Base-by-base conservation (phyloP, 2,113 vertebrate genomes). In the Crotalus tigris region DNA sequence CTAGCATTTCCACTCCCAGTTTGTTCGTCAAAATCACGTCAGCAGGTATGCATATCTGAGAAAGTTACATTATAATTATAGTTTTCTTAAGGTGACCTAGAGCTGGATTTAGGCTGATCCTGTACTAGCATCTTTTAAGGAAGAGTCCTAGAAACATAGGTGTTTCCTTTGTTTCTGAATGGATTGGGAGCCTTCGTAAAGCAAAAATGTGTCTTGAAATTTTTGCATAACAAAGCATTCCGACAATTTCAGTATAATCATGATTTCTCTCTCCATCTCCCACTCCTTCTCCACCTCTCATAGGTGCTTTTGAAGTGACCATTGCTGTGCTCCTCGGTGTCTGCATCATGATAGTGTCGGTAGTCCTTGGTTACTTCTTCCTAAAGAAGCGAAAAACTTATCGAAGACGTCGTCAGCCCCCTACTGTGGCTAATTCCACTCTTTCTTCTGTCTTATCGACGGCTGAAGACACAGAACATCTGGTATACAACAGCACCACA, bases 401-500 rank as follows among this genome's bases (percentile, higher is more conserved):
- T 44, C 95, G 95, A n/a, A 86, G 12, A 0, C 97, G 96, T 24
- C 98, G 95, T 61, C 98, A 97, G 1, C 98, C 97, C 0, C 59
- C 98, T 12, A 98, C 98, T 0, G 96, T 97, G 0, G 98, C 98
- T 92, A 98, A 97, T 93, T 97, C 97, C 59, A 98, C 97, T 0
- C 92, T 98, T 39, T 93, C 92, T 91, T 97, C 97, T 51, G 98
- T 97, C 0, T 92, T 98, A 51, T 97, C 96, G 81, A 97, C 97
- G 61, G 93, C 97, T 0, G 98, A 98, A 92, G 98, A 99, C 97
- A 98, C 97, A 0, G 98, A 99, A 87, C 98, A 96, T 85, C 97
- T 99, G 86, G 98, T 99, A 94, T 99, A 99, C 96, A 98, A 98
- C 95, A 98, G 96, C 95, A 98, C 98, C 46, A 99, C 99, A 94